Evolutionary conservation across 2,797 vertebrate genomes (phyloP).

Genomic region (Chelon auratus): DNA sequence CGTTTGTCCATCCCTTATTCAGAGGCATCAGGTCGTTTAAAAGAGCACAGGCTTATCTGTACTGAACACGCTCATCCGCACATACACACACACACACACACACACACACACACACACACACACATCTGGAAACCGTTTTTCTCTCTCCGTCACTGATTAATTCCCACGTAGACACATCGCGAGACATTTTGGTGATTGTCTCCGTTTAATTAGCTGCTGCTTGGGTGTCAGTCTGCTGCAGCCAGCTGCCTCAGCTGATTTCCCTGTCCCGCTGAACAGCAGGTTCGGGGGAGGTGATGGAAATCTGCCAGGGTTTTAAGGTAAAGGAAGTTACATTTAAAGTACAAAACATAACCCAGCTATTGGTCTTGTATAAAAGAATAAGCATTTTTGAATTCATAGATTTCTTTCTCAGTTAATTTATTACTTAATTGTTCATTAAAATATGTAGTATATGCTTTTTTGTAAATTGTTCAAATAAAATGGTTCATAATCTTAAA

Average conservation of each 20-base stretch:
- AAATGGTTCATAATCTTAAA: no score
- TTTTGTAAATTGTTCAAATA: no score
- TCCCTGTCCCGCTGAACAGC: constrained; percentile 31
- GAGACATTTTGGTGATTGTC: constrained; percentile 27
- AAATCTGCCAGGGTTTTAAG: constrained; percentile 26
- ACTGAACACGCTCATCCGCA: constrained; percentile 6
- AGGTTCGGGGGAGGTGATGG: constrained; percentile 38
- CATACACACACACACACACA: constrained; percentile 1
- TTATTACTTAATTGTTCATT: no score
- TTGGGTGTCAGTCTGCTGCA: constrained; percentile 15
- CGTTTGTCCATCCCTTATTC: neutral
- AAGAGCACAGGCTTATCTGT: constrained; percentile 34
- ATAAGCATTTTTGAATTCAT: no score
- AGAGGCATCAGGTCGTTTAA: constrained; percentile 11
- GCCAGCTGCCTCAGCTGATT: constrained; percentile 24
- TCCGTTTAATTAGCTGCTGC: constrained; percentile 40
- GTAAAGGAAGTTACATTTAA: constrained; percentile 26
- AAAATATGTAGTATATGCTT: no score
- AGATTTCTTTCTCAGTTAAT: no score
- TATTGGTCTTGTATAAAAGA: neutral
- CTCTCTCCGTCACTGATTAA: neutral
- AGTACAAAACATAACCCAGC: neutral
- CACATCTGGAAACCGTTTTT: constrained; percentile 13
- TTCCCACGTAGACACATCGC: neutral
- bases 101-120: constrained; percentile 6